phyloP scores from a whole-genome alignment of 2,888 invertebrate genomes.

The Leucophenga montana region DNA sequence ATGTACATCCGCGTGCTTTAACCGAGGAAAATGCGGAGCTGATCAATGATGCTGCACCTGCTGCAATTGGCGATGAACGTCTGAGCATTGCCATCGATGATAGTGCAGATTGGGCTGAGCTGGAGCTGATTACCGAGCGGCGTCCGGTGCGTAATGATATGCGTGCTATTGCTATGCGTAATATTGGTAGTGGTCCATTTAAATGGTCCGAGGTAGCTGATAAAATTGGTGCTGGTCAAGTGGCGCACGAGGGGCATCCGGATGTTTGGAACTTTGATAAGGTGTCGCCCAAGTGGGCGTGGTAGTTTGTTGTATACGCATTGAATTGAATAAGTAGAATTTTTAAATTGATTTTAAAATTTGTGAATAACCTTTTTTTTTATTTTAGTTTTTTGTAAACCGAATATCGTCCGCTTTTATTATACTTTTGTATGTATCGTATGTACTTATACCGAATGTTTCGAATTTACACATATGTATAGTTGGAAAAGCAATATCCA shows the following conservation, averaged over 20 bases:
- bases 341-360: slow-evolving; percentile 1
- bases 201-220: slow-evolving; percentile 68
- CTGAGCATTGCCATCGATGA: slow-evolving; percentile 66
- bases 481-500: slow-evolving; percentile 1
- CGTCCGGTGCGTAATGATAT: slow-evolving; percentile 71
- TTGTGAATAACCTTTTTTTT: not conserved
- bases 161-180: slow-evolving; percentile 66
- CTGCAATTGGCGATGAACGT: slow-evolving; percentile 64
- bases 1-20: slow-evolving; percentile 42
- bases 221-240: slow-evolving; percentile 52
- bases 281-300: slow-evolving; percentile 71
- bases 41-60: slow-evolving; percentile 33
- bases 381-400: not conserved
- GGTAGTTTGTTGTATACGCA: slow-evolving; percentile 50
- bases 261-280: slow-evolving; percentile 72
- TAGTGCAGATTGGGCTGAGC: slow-evolving; percentile 65
- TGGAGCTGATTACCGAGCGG: slow-evolving; percentile 69
- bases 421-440: too few relatives aligned
- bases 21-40: slow-evolving; percentile 34
- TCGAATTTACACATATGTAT: not conserved
- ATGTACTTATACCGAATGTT: not conserved
- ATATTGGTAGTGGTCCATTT: slow-evolving; percentile 65
- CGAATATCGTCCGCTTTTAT: not conserved
- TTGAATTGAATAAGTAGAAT: not conserved
- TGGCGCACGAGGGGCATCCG: slow-evolving; percentile 71